A percentile compares a stretch with the other conserved stretches of the same genome.
phyloP scores from a whole-genome alignment of 2,113 vertebrate genomes.

The Zonotrichia leucophrys region DNA sequence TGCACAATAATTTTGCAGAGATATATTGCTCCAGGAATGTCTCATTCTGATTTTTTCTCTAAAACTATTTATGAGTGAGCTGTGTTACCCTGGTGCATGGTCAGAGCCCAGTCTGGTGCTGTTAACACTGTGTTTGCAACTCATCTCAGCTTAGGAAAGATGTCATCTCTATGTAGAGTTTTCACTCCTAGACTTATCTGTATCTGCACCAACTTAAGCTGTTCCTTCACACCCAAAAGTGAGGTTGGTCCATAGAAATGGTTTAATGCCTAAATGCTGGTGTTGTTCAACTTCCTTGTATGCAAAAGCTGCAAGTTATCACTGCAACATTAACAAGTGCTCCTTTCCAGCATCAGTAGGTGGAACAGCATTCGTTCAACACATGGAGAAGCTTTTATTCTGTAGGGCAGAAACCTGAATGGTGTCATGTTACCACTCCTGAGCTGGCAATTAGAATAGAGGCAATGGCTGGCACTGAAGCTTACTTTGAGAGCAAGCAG shows the following conservation, averaged over 20 bases:
- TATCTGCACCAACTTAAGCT: background rate
- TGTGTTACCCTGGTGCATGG: background rate
- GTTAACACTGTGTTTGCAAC: background rate
- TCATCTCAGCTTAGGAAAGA: background rate
- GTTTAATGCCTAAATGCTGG: background rate
- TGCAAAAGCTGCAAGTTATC: background rate
- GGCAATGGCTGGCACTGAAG: background rate
- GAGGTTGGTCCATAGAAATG: background rate
- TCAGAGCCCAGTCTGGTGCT: background rate
- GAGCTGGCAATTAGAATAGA: constrained; percentile 11
- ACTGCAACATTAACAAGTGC: background rate
- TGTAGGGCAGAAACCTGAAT: background rate
- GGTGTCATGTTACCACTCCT: background rate
- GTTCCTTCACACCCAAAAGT: background rate
- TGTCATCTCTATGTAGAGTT: background rate
- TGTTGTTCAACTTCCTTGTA: background rate
- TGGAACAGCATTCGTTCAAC: background rate
- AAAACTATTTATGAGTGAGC: background rate
- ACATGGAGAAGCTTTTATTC: constrained; percentile 32
- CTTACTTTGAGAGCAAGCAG: background rate
- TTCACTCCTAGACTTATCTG: background rate
- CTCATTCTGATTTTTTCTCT: background rate
- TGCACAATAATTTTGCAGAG: background rate
- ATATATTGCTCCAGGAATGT: background rate
- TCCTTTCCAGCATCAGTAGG: constrained; percentile 11